Percentiles rank a stretch among this genome's conserved stretches.
phyloP scores from a whole-genome alignment of 1,140 invertebrate species.

The Drosophila ercepeae region DNA sequence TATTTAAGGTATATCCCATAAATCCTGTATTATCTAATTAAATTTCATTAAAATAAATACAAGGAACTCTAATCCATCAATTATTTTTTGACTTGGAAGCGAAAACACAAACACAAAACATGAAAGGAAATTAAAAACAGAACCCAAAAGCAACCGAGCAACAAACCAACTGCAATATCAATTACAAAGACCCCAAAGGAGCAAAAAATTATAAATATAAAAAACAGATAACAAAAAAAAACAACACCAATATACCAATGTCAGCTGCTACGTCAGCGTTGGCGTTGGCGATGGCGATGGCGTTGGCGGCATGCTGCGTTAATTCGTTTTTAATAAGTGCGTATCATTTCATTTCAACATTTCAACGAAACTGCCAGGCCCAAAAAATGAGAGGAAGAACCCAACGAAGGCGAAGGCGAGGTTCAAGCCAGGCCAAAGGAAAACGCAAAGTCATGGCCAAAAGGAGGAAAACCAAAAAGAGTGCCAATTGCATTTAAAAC shows the following conservation, averaged over 20 bases:
- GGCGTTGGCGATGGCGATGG: conserved; percentile 17
- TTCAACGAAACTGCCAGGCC: conserved; percentile 62
- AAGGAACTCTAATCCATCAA: conserved; percentile 30
- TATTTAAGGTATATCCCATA: neutral
- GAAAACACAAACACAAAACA: conserved; percentile 15
- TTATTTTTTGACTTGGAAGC: conserved; percentile 7
- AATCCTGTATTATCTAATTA: conserved; percentile 1
- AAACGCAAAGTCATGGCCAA: conserved; percentile 44
- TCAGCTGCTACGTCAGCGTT: conserved; percentile 54
- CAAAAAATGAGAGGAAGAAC: conserved; percentile 18
- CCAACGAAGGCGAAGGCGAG: conserved; percentile 1
- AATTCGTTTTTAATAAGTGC: conserved; percentile 83
- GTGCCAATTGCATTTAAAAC: conserved; percentile 77
- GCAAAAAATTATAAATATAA: conserved; percentile 5
- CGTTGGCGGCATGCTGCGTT: conserved; percentile 74
- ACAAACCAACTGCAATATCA: conserved; percentile 65
- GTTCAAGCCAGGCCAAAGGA: conserved; percentile 28
- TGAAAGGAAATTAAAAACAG: conserved; percentile 33
- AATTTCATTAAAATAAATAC: conserved; percentile 2
- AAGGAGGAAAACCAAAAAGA: conserved; percentile 57
- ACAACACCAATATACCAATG: conserved; percentile 53
- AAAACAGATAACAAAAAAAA: conserved; percentile 47
- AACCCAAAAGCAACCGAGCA: conserved; percentile 13
- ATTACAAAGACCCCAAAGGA: conserved; percentile 68
- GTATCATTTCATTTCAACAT: conserved; percentile 82